Conservation (phyloP, 2,888 invertebrate genomes). For the Dryobota labecula region DNA sequence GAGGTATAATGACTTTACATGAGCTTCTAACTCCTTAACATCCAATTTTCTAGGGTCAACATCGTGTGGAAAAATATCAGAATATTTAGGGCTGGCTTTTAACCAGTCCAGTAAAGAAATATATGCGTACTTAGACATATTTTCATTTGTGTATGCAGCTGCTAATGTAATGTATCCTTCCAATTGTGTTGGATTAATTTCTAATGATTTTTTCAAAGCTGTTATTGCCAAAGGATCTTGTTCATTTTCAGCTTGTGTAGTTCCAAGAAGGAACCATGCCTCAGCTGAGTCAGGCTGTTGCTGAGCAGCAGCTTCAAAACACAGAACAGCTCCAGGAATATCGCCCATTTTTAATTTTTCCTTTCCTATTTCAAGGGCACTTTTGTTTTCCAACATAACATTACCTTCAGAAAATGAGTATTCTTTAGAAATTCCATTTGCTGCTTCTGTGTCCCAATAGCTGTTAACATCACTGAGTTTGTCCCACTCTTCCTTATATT, state of each 20-base stretch:
- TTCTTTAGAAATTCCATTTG: constrained; percentile 90
- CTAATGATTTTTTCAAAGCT: constrained; percentile 96
- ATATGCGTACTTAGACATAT: constrained; percentile 97
- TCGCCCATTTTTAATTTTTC: constrained; percentile 96
- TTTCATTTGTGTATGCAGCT: constrained; percentile 99
- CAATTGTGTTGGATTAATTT: constrained; percentile 94
- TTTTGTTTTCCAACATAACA: constrained; percentile 94
- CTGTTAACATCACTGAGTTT: constrained; percentile 92
- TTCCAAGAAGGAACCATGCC: constrained; percentile 97
- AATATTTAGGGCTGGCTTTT: constrained; percentile 95
- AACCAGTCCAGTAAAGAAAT: constrained; percentile 95
- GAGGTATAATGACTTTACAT: constrained; percentile 94
- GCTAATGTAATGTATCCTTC: constrained; percentile 97
- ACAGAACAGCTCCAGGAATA: constrained; percentile 98
- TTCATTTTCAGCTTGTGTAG: constrained; percentile 99
- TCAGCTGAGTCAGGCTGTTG: constrained; percentile 94
- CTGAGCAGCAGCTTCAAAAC: constrained; percentile 98
- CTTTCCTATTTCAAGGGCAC: constrained; percentile 96
- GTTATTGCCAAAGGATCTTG: constrained; percentile 98
- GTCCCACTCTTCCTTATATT: constrained; percentile 94
- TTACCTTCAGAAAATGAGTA: constrained; percentile 96
- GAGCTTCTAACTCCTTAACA: constrained; percentile 87
- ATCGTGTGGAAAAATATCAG: constrained; percentile 92
- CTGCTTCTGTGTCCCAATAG: constrained; percentile 92
- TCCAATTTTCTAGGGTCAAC: constrained; percentile 83